Conservation (phyloP, 2,113 vertebrate genomes). For the Saguinus midas region DNA sequence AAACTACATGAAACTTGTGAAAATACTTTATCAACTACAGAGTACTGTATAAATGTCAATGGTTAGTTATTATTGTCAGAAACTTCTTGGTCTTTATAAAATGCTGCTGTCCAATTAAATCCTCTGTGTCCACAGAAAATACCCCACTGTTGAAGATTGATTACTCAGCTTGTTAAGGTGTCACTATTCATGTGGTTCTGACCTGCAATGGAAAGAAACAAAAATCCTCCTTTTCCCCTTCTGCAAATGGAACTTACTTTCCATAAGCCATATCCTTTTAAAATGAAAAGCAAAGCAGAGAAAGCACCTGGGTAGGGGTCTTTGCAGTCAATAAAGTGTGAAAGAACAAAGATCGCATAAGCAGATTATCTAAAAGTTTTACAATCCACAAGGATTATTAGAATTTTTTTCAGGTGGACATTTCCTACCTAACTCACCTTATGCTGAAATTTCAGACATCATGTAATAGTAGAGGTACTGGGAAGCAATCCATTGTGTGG, state of each 20-base stretch:
- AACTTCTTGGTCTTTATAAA: background rate
- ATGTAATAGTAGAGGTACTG: background rate
- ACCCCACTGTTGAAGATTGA: background rate
- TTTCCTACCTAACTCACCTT: background rate
- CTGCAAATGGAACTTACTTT: background rate
- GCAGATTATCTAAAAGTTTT: background rate
- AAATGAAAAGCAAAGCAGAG: background rate
- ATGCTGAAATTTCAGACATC: background rate
- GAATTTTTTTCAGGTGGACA: background rate
- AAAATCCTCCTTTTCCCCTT: background rate
- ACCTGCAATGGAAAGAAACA: background rate
- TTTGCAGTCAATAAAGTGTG: background rate
- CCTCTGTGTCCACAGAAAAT: slow-evolving; percentile 35
- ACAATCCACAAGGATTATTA: background rate
- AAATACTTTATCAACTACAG: slow-evolving; percentile 9
- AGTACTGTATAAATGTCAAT: background rate
- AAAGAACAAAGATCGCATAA: background rate
- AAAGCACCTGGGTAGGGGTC: background rate
- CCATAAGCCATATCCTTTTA: background rate
- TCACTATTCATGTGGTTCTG: background rate
- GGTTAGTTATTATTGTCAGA: background rate
- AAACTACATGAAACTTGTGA: background rate
- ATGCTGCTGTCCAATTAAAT: background rate
- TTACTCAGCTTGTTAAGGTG: background rate
- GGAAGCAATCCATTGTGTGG: background rate